phyloP scores from a whole-genome alignment of 2,113 vertebrate genomes.

The Scomber japonicus region DNA sequence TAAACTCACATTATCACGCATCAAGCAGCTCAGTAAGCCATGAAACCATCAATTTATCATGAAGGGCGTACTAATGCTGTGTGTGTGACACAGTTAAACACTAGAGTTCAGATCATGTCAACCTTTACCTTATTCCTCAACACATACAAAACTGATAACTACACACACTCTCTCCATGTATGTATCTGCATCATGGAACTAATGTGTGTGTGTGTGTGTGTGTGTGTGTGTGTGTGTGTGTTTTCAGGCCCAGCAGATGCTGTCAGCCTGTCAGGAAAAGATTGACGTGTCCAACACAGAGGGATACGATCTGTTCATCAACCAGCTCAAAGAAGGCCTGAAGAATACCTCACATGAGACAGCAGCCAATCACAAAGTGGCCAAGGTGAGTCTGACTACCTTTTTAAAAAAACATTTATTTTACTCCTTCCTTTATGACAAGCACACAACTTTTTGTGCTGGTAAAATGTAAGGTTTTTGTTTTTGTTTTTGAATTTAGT shows the following conservation, averaged over 20 bases:
- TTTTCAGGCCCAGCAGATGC: constrained; percentile 94
- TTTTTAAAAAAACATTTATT: background rate
- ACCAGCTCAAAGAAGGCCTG: constrained; percentile 97
- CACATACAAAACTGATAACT: too few relatives aligned
- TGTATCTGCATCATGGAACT: background rate
- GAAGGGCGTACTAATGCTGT: too few relatives aligned
- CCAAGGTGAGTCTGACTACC: constrained; percentile 89
- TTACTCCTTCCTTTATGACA: background rate
- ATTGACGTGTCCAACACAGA: constrained; percentile 96
- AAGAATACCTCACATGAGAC: constrained; percentile 99
- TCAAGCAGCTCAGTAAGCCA: too few relatives aligned
- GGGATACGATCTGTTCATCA: constrained; percentile 97
- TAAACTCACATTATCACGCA: too few relatives aligned
- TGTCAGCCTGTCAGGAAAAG: constrained; percentile 97
- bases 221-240: constrained; percentile 39
- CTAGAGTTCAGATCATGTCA: too few relatives aligned
- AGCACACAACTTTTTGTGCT: background rate
- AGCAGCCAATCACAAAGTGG: constrained; percentile 99
- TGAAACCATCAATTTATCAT: too few relatives aligned
- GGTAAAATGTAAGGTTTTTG: too few relatives aligned
- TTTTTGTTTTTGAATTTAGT: too few relatives aligned
- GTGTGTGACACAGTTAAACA: too few relatives aligned
- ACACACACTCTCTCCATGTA: background rate
- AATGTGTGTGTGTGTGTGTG: background rate
- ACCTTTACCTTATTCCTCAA: too few relatives aligned